Evolutionary conservation across 2,113 vertebrate species (phyloP).

Genomic region (Delphinus delphis): DNA sequence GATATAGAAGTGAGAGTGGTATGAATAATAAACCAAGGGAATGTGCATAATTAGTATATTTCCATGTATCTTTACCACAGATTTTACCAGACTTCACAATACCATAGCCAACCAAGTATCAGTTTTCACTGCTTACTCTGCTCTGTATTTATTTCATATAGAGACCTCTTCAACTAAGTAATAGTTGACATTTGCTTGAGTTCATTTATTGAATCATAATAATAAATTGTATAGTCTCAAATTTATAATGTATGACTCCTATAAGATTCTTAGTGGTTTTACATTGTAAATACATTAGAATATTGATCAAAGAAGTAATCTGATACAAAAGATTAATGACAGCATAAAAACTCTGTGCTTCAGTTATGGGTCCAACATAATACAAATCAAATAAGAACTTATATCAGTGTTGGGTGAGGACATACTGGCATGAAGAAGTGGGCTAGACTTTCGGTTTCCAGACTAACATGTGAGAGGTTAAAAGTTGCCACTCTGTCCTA

Average conservation of each 20-base stretch:
- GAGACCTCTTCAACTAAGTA: background rate
- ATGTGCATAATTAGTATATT: background rate
- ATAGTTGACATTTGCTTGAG: background rate
- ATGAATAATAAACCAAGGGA: background rate
- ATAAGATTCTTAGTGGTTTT: background rate
- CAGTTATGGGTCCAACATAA: background rate
- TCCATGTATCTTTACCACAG: background rate
- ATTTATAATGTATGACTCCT: background rate
- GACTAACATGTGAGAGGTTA: background rate
- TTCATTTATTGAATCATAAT: background rate
- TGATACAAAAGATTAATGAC: background rate
- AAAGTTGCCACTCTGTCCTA: background rate
- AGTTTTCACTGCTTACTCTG: background rate
- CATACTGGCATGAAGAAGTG: background rate
- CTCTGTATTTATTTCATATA: background rate
- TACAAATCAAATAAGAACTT: background rate
- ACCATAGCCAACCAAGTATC: background rate
- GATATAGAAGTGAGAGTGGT: background rate
- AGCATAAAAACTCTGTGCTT: background rate
- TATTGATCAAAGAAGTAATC: slow-evolving; percentile 9
- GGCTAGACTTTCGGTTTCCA: background rate
- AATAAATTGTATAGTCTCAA: background rate
- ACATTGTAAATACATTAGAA: background rate
- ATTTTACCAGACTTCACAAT: background rate
- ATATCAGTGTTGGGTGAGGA: background rate